phyloP scores from a whole-genome alignment of 2,888 invertebrate species.

The Acleris cristana region DNA sequence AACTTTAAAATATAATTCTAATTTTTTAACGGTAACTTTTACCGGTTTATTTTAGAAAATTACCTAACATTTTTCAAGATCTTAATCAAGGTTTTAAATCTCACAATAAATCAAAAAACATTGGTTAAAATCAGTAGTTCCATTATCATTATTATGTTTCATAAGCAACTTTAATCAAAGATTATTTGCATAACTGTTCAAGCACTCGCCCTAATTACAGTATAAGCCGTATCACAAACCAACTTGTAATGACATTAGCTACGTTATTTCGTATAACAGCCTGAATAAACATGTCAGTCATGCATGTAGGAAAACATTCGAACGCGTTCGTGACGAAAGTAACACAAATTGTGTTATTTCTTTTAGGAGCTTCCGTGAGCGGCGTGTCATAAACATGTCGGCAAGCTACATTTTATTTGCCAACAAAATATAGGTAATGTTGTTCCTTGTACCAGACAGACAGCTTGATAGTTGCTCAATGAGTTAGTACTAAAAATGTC shows the following conservation, averaged over 20 bases:
- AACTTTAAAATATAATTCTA: too few species aligned
- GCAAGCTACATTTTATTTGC: constrained; percentile 48
- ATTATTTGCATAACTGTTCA: constrained; percentile 3
- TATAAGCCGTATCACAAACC: constrained; percentile 13
- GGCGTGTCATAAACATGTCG: constrained; percentile 54
- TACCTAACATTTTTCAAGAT: too few species aligned
- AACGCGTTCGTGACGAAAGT: constrained; percentile 48
- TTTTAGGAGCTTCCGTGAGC: constrained; percentile 49
- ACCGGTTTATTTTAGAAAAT: too few species aligned
- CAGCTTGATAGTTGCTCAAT: constrained; percentile 37
- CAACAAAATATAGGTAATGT: constrained; percentile 41
- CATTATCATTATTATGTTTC: neutral
- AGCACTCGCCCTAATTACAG: constrained; percentile 8
- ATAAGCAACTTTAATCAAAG: neutral
- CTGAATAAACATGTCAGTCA: constrained; percentile 29
- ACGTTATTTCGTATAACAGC: constrained; percentile 26
- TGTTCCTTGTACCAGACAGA: constrained; percentile 40
- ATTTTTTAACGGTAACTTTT: too few species aligned
- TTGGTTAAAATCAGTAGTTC: neutral
- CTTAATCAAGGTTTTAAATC: too few species aligned
- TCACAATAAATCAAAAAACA: too few species aligned
- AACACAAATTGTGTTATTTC: constrained; percentile 51
- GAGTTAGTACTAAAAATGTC: constrained; percentile 38
- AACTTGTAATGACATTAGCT: constrained; percentile 15
- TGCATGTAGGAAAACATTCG: constrained; percentile 45